Evolutionary conservation across 2,113 vertebrate genomes (phyloP).

Genomic region (Rhodinocichla rosea): DNA sequence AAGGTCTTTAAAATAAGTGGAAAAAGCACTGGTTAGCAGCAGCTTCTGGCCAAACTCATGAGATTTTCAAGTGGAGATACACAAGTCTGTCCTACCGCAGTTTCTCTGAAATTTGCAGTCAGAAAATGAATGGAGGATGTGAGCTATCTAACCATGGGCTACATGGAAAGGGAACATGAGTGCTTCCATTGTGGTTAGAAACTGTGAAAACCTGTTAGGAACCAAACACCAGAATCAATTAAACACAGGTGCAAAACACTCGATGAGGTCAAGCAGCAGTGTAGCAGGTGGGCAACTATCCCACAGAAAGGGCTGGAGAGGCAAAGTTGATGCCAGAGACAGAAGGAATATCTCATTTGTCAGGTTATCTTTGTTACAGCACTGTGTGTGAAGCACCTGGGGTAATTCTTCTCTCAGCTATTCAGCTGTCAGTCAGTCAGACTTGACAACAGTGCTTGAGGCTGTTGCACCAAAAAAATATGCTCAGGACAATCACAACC

Average conservation of each 20-base stretch:
- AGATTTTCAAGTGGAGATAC: not conserved
- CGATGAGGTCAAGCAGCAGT: accelerated
- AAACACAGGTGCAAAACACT: not conserved
- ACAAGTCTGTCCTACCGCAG: not conserved
- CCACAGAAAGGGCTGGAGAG: not conserved
- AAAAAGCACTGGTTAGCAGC: not conserved
- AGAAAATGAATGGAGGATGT: not conserved
- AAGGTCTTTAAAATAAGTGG: not conserved
- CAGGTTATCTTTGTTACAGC: not conserved
- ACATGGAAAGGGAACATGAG: not conserved
- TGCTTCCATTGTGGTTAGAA: not conserved
- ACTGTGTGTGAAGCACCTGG: not conserved
- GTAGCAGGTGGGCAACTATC: accelerated
- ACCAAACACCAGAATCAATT: not conserved
- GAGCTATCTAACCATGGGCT: not conserved
- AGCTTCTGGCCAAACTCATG: not conserved
- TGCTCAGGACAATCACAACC: not conserved
- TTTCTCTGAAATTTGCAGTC: not conserved
- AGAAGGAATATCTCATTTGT: not conserved
- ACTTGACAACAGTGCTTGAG: not conserved
- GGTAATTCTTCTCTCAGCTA: not conserved
- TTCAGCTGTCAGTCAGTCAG: not conserved
- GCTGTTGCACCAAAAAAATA: not conserved
- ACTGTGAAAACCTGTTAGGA: not conserved
- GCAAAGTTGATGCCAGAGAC: not conserved